Evolutionary conservation across 2,888 invertebrate genomes (phyloP), one percentile per base, ranked within the genome.

Genomic region (Metellina segmentata): DNA sequence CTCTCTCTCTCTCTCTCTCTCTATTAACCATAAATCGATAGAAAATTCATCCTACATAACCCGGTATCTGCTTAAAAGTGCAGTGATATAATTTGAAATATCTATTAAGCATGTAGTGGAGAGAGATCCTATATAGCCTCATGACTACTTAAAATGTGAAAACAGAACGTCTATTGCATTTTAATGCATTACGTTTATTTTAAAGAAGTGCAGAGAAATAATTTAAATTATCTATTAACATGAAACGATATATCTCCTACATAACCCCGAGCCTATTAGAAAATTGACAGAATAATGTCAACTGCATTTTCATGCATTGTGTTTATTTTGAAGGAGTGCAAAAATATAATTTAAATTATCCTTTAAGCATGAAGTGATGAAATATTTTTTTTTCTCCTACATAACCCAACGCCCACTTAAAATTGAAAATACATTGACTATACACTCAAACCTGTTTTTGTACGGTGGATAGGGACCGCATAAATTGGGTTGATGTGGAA

Each of bases 291-390:
- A n/a, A n/a, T n/a, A 16, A 5, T 11, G 13, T 16, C n/a, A n/a
- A 61, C 9, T 61, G 11, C 61, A 77, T 77, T 77, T 48, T 51
- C 13, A 11, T 49, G 16, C 52, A 78, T 52, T 78, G 16, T 34
- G 52, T 52, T 85, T 85, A 74, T 74, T 61, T 48, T 34, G 19
- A 16, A 74, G 34, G 74, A 75, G 51, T 72, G 82, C 51, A 72
- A 74, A 72, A 19, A 83, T 74, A 71, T 72, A 83, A 72, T 75
- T 61, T 9, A 52, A 81, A 69, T 16, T 70, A 48, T 70, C 34
- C 71, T 48, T 20, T 16, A 51, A 74, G 34, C 74, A 61, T 74
- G 74, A 20, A 72, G 19, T 8, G 34, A n/a, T n/a, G n/a, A n/a
- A n/a, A n/a, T n/a, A n/a, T n/a, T n/a, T n/a, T n/a, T n/a, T n/a